Base-by-base conservation (phyloP, 2,113 vertebrate genomes). In the Helogale parvula region DNA sequence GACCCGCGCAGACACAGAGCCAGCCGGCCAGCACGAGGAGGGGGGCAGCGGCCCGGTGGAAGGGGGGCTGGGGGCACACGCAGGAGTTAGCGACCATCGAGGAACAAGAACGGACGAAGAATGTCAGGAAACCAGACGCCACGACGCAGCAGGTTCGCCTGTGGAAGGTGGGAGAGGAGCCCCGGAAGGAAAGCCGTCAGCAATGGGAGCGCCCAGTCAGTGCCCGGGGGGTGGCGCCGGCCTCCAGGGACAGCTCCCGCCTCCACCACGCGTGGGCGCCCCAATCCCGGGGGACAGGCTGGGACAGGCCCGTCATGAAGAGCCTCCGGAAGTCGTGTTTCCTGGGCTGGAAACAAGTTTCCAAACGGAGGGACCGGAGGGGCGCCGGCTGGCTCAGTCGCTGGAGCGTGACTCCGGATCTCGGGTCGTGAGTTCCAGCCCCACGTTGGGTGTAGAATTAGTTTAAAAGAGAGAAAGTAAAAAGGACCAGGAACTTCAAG, bases 241-340 rank as follows among this genome's bases (percentile, higher is more conserved):
- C 7, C 50, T 15, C 33, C 2, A 50, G 45, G 4, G 31, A 17
- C 41, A 16, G 41, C 15, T 0, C 8, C 1, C 27, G 27, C 10
- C 14, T 4, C 0, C n/a, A 19, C 15, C 29, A 12, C 0, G 0
- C 25, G 16, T 1, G 2, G 11, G 29, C 29, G 4, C n/a, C 35
- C 57, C 57, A 6, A 45, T 16, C 72, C 45, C 72, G 1, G 41
- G 25, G 72, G 7, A 31, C 41, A 17, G 41, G 74, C 31, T 27
- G 35, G 12, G 3, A 72, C 25, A 80, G 41, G 33, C 21, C 13
- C 3, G 57, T 23, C 21, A 23, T 17, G 57, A 60, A 45, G 66
- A 38, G 38, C 41, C 33, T n/a, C 52, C 0, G 4, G 1, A 38
- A 25, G 33, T 5, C 9, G 2, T 5, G 14, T 16, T 33, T 65